Evolutionary conservation across 53 echinoderm and acorn worm species (phyloP).

Genomic region (Patiria pectinifera): DNA sequence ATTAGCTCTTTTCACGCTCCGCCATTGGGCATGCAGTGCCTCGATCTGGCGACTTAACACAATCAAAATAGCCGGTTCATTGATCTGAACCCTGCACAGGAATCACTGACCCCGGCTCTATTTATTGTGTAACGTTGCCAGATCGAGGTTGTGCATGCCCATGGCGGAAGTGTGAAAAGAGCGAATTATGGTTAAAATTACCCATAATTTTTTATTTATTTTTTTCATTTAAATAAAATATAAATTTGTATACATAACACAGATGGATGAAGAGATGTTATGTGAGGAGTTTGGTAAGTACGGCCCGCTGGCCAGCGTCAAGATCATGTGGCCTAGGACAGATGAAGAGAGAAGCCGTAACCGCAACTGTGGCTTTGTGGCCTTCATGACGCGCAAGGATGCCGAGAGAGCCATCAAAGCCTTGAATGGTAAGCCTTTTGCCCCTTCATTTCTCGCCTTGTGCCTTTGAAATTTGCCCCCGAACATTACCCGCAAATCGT

Average conservation of each 20-base stretch:
- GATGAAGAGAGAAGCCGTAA: conserved; percentile 93
- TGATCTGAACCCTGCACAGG: too few relatives aligned
- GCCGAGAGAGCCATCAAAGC: conserved; percentile 92
- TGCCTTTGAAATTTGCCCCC: neutral
- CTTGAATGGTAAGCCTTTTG: conserved; percentile 73
- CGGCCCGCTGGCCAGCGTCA: conserved; percentile 97
- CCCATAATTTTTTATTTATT: too few relatives aligned
- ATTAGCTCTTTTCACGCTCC: too few relatives aligned
- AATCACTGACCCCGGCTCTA: too few relatives aligned
- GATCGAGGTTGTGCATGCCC: too few relatives aligned
- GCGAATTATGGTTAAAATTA: too few relatives aligned
- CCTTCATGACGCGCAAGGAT: conserved; percentile 95
- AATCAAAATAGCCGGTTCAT: too few relatives aligned
- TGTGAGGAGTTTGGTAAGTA: conserved; percentile 96
- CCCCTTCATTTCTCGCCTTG: neutral
- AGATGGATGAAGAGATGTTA: conserved; percentile 98
- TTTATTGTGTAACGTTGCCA: too few relatives aligned
- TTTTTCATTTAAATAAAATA: too few relatives aligned
- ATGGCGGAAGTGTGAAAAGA: too few relatives aligned
- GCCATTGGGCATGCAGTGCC: too few relatives aligned
- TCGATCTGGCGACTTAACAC: too few relatives aligned
- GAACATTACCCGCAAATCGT: neutral
- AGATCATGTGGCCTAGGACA: conserved; percentile 99
- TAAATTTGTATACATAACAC: neutral
- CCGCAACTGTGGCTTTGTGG: conserved; percentile 99